These are phyloP conservation scores for Lophochroa leadbeateri DNA, from an alignment of 2,113 vertebrate species.

Conservation along the genomic window DNA sequence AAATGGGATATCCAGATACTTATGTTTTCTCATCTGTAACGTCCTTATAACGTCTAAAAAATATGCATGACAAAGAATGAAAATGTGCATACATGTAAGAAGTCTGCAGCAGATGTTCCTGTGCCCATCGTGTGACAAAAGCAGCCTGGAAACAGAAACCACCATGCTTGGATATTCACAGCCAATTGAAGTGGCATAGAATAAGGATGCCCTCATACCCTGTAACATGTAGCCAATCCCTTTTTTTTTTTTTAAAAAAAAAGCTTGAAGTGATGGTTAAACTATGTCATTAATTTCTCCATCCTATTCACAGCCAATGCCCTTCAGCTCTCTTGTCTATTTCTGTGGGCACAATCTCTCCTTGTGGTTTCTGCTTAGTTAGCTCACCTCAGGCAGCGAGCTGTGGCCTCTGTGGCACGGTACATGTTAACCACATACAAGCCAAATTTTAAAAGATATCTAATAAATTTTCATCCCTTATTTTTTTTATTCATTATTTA, in stretches of 20 bases:
- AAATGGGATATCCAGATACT: not conserved
- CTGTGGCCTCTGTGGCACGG: constrained; percentile 29
- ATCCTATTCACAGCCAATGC: constrained; percentile 2
- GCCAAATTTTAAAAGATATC: constrained; percentile 19
- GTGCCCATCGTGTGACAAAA: not conserved
- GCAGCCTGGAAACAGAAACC: not conserved
- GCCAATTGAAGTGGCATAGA: not conserved
- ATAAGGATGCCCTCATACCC: not conserved
- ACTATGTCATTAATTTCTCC: not conserved
- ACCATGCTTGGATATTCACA: not conserved
- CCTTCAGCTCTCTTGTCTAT: constrained; percentile 7
- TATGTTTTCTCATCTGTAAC: not conserved
- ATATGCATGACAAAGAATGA: not conserved
- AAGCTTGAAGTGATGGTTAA: constrained; percentile 35
- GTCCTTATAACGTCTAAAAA: not conserved
- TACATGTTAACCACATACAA: constrained; percentile 20
- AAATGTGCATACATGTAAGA: not conserved
- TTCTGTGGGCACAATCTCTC: constrained; percentile 20
- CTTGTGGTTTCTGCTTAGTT: constrained; percentile 29
- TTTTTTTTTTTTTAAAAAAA: too few species aligned
- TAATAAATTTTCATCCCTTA: not conserved
- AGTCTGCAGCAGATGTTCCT: accelerated
- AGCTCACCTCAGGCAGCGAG: constrained; percentile 9
- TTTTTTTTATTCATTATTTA: not conserved
- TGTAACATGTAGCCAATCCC: not conserved